Percentiles rank a stretch among this genome's conserved stretches.
phyloP scores from a whole-genome alignment of 2,797 vertebrate genomes.

The Falco rusticolus region DNA sequence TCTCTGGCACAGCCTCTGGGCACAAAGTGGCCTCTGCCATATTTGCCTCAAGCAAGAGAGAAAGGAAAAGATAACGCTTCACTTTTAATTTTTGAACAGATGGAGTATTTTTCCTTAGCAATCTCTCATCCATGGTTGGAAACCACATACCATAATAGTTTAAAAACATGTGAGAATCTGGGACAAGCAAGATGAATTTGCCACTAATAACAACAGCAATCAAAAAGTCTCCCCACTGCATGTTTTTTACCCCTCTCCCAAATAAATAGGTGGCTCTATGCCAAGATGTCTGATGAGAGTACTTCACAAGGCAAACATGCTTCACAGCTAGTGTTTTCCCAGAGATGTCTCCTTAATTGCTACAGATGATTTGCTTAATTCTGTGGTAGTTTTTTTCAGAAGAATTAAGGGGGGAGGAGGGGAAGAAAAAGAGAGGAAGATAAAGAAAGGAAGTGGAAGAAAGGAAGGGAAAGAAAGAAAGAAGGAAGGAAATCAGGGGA shows the following conservation, averaged over 20 bases:
- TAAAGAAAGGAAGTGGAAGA: neutral
- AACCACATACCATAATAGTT: neutral
- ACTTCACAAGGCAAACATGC: neutral
- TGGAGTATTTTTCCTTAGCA: neutral
- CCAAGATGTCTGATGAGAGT: slow-evolving; percentile 1
- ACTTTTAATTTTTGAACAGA: neutral
- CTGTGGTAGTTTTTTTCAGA: neutral
- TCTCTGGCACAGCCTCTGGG: neutral
- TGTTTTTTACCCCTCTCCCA: neutral
- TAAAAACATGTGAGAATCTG: neutral
- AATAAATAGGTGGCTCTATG: neutral
- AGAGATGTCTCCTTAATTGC: neutral
- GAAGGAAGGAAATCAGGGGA: too few relatives aligned
- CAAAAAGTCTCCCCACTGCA: neutral
- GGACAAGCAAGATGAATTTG: neutral
- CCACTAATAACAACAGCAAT: neutral
- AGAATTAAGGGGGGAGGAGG: neutral
- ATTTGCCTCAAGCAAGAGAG: neutral
- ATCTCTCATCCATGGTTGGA: neutral
- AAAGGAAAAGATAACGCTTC: neutral
- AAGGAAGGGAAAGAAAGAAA: neutral
- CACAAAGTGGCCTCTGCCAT: neutral
- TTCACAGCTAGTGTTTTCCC: neutral
- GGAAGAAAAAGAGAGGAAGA: neutral
- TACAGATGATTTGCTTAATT: neutral